phyloP scores from a whole-genome alignment of 2,797 vertebrate species.

The Amblyraja radiata region DNA sequence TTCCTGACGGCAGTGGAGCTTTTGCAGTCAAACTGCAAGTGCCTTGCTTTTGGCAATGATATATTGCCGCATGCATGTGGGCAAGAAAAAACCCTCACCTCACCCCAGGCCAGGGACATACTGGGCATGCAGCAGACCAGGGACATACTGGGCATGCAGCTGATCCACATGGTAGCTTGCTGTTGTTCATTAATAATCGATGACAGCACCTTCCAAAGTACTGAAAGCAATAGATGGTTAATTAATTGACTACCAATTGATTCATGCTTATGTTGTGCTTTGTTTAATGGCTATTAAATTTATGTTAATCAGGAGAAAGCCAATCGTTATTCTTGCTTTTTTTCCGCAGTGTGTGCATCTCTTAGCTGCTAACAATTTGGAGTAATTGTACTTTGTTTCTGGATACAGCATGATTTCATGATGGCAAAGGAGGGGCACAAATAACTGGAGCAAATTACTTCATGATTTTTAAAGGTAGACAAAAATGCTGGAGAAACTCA shows the following conservation, averaged over 20 bases:
- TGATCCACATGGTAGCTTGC: neutral
- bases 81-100: neutral
- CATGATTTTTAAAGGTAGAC: no score
- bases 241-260: conserved; percentile 24
- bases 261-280: neutral
- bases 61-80: neutral
- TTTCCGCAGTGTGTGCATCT: neutral
- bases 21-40: conserved; percentile 6
- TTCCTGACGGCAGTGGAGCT: neutral
- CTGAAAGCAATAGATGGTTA: neutral
- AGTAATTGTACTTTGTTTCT: neutral
- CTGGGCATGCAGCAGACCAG: neutral
- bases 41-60: neutral
- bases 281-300: conserved; percentile 18
- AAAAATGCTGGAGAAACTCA: no score
- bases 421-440: neutral
- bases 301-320: conserved; percentile 19
- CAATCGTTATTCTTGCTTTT: neutral
- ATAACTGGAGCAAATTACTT: no score
- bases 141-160: neutral
- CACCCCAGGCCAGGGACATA: neutral
- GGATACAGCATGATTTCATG: neutral
- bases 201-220: neutral
- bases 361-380: conserved; percentile 12
- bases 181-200: conserved; percentile 15